Evolutionary conservation across 2,113 vertebrate species (phyloP), one percentile per base, ranked within the genome.

Genomic region (Chitala chitala): DNA sequence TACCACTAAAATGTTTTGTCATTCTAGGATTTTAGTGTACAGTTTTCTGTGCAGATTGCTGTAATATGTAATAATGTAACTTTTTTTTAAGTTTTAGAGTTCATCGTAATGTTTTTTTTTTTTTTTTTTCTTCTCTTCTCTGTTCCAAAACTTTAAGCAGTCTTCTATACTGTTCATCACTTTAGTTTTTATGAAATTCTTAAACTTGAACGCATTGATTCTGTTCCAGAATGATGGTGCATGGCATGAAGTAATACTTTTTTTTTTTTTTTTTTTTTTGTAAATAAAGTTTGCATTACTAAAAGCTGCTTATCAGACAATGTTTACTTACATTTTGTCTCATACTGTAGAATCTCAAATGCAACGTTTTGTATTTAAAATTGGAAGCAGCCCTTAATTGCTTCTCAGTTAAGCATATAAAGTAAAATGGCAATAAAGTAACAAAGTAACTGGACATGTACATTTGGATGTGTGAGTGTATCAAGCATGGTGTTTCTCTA

Each of bases 201-300:
- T 87, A 81, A 80, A 84, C 84, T 84, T 86, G 91, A 90, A 69
- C 86, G 87, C 84, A 86, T 89, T 88, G 84, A 89, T 91, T 94
- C 88, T 92, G 87, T 93, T 77, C 89, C 87, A 91, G 90, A 89
- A 84, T 81, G 86, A 77, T 87, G 81, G 82, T 88, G 93, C 93
- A 96, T 93, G 91, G 93, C 94, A 98, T 98, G 94, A 94, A 85
- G 88, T 90, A 91, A 66, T 89, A n/a, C n/a, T n/a, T n/a, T n/a
- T 87, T 88, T 95, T 85, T 46, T 46, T 86, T 88, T 95, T 84
- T 46, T 46, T 46, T 86, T 88, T 95, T 85, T 90, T 92, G 92
- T 98, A 96, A 98, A 99, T 99, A 97, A 94, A 94, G 90, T 94
- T 95, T 94, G 89, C 91, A 88, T 93, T 94, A 94, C 78, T 85